Conservation (phyloP, 2,888 invertebrate genomes). For the Pasiphila rectangulata region DNA sequence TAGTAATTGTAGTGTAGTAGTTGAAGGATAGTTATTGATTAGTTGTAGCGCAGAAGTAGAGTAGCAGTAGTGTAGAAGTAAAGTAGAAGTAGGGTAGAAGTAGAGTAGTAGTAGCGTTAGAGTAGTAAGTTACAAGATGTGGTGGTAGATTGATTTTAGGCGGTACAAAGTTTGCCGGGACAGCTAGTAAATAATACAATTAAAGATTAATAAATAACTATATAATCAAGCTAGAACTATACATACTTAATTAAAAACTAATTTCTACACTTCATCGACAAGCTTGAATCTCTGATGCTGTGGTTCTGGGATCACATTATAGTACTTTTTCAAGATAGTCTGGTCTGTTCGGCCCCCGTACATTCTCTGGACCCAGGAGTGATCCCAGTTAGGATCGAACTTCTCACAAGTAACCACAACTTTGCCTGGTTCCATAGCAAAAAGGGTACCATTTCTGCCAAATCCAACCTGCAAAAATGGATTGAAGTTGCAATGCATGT, state of each 20-base stretch:
- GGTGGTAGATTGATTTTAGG: too few species aligned
- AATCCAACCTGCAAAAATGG: conserved; percentile 86
- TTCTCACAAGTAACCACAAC: conserved; percentile 92
- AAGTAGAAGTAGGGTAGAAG: too few species aligned
- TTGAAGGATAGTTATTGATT: too few species aligned
- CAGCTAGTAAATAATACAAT: too few species aligned
- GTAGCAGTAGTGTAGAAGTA: too few species aligned
- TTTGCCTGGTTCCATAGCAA: conserved; percentile 88
- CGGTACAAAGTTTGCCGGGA: too few species aligned
- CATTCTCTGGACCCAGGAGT: conserved; percentile 85
- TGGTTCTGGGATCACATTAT: conserved; percentile 88
- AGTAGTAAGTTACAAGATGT: too few species aligned
- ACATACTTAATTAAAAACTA: conserved; percentile 5
- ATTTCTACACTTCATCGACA: conserved; percentile 83
- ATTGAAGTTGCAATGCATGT: too few species aligned
- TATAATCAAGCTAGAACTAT: conserved; percentile 8
- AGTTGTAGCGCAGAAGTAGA: too few species aligned
- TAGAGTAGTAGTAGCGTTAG: too few species aligned
- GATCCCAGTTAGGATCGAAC: conserved; percentile 88
- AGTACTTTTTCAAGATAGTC: conserved; percentile 90
- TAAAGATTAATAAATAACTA: conserved; percentile 5
- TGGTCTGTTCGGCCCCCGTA: conserved; percentile 84
- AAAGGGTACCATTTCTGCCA: conserved; percentile 88
- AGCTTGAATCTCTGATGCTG: conserved; percentile 90
- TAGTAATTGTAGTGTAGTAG: too few species aligned